A percentile compares a stretch with the other conserved stretches of the same genome.
Evolutionary conservation across 2,888 invertebrate species (phyloP).

Genomic region (Baronia brevicornis): DNA sequence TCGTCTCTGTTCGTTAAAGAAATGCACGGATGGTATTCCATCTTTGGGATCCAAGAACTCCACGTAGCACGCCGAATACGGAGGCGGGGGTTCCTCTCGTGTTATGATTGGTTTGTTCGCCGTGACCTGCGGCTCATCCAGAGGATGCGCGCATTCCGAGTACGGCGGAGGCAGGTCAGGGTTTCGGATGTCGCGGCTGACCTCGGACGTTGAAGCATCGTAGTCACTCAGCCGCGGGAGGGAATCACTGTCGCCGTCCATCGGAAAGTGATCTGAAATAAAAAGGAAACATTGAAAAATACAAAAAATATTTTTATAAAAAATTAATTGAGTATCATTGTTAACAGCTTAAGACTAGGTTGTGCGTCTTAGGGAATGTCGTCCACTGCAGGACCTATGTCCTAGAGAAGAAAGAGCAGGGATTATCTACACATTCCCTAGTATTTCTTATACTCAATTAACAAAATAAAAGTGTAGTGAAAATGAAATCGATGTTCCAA

Average conservation of each 20-base stretch:
- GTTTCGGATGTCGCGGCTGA: conserved; percentile 14
- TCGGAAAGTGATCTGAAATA: conserved; percentile 25
- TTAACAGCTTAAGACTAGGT: no score
- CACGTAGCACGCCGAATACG: conserved; percentile 49
- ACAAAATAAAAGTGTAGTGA: no score
- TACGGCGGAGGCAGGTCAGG: conserved; percentile 50
- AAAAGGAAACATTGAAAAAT: conserved; percentile 2
- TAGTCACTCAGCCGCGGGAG: conserved; percentile 11
- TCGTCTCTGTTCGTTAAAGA: conserved; percentile 25
- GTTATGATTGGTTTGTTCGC: conserved; percentile 11
- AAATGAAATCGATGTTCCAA: no score
- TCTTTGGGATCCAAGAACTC: conserved; percentile 35
- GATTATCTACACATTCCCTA: no score
- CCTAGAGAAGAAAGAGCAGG: no score
- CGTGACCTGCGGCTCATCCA: not conserved
- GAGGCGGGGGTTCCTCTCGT: conserved; percentile 49
- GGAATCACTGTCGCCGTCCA: conserved; percentile 14
- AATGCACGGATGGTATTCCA: conserved; percentile 33
- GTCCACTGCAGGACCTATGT: no score
- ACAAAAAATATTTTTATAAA: conserved; percentile 3
- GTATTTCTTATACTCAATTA: no score
- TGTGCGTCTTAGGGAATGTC: no score
- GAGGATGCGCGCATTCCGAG: conserved; percentile 32
- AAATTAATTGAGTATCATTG: not conserved
- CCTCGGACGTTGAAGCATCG: conserved; percentile 20